Evolutionary conservation across 2,113 vertebrate genomes (phyloP).

Genomic region (Typhlomys cinereus): DNA sequence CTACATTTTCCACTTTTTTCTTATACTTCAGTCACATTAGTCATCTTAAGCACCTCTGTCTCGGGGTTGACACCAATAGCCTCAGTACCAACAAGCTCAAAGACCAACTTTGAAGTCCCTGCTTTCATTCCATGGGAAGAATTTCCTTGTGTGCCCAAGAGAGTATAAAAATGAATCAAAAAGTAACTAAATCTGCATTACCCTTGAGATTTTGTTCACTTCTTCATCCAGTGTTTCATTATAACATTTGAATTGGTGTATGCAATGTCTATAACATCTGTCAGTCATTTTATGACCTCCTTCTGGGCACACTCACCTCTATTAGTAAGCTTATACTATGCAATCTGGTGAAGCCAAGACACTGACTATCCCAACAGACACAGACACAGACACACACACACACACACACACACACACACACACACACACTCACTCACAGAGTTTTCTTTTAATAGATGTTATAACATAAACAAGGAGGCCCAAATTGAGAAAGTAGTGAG

Average conservation of each 20-base stretch:
- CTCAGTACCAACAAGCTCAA: constrained; percentile 24
- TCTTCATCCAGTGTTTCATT: not conserved
- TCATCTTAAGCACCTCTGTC: not conserved
- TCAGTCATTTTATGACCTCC: not conserved
- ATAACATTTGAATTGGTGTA: not conserved
- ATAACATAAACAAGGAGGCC: not conserved
- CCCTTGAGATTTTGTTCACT: constrained; percentile 2
- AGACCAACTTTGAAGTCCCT: not conserved
- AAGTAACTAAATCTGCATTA: not conserved
- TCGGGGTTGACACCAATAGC: not conserved
- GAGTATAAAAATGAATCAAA: not conserved
- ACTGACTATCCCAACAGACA: not conserved
- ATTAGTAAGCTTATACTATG: not conserved
- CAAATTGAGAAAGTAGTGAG: not conserved
- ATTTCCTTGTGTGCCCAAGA: not conserved
- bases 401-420: not conserved
- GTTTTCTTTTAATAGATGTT: not conserved
- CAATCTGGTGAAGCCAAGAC: not conserved
- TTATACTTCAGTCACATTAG: not conserved
- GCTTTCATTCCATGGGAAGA: not conserved
- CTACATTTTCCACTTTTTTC: not conserved
- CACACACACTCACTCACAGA: not conserved
- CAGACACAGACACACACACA: not conserved
- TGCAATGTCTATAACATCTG: not conserved
- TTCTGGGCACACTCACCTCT: not conserved